phyloP scores from a whole-genome alignment of 2,113 vertebrate genomes.

The Megaptera novaeangliae region DNA sequence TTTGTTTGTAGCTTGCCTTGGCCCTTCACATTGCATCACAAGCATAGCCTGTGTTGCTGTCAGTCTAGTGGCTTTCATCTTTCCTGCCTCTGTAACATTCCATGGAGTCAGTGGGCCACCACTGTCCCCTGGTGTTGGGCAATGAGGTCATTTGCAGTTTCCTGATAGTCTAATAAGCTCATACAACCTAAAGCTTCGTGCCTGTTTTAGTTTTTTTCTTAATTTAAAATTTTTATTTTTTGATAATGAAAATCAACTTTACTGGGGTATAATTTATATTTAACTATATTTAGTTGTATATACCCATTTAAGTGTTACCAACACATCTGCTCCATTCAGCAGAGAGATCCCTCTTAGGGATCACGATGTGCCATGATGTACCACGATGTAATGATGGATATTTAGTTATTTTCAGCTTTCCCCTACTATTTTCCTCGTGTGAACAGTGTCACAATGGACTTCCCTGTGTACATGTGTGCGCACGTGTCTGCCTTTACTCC shows the following conservation, averaged over 20 bases:
- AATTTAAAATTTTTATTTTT: not conserved
- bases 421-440: not conserved
- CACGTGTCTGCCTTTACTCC: too few relatives aligned
- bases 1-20: not conserved
- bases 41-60: not conserved
- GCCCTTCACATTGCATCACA: not conserved
- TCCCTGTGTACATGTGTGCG: fast-evolving
- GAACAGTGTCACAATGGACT: not conserved
- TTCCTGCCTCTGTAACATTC: not conserved
- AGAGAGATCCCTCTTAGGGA: not conserved
- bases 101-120: not conserved
- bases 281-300: not conserved
- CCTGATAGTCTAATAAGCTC: not conserved
- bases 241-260: not conserved
- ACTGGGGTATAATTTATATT: not conserved
- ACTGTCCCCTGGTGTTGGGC: not conserved
- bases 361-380: too few relatives aligned
- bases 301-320: not conserved
- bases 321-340: not conserved
- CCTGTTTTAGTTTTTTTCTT: not conserved
- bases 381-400: not conserved
- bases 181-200: not conserved
- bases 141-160: not conserved
- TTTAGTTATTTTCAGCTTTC: not conserved
- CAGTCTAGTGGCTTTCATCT: not conserved